Base-by-base conservation (phyloP, 2,113 vertebrate genomes). In the Seriola aureovittata region DNA sequence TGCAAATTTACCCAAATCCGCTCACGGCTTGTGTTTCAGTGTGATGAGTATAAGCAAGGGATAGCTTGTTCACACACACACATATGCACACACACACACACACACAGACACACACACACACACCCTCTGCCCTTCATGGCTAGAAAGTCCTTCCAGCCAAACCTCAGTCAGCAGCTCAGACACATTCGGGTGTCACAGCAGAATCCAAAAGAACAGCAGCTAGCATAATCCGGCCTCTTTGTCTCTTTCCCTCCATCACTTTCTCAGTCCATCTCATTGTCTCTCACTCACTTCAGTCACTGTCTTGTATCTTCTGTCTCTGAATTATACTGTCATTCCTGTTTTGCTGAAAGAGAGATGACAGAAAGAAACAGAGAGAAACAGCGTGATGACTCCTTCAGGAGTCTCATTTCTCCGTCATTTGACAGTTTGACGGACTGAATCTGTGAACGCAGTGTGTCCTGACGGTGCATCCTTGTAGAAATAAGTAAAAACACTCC, bases 151-250 rank as follows among this genome's bases (percentile, higher is more conserved):
- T 90, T 89, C 81, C 67, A 78, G 63, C 69, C 67, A 81, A 71
- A 75, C 38, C 76, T 83, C 87, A 78, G 78, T 85, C 84, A 89
- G 84, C 85, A 90, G 81, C 82, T 81, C 68, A 63, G 75, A 72
- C 80, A 85, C 65, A 87, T 87, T 78, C 8, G 14, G 71, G 72
- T 80, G 84, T 84, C 84, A 84, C 86, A 89, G 88, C 84, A 80
- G 72, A 89, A 90, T 80, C 76, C 50, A 71, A 85, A 82, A 84
- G 63, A 60, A 85, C 60, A 81, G 71, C 79, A 83, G 84, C 75
- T 19, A 71, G 77, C 46, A 84, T 84, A 85, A 86, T 84, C 80
- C 32, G 38, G 58, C 68, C 74, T 60, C 62, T 81, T 54, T 50
- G 58, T 29, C 48, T 65, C 36, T 46, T 34, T 66, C 72, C 40